Base-by-base conservation (phyloP, 2,113 vertebrate species). In the Thalassarche chlororhynchos region DNA sequence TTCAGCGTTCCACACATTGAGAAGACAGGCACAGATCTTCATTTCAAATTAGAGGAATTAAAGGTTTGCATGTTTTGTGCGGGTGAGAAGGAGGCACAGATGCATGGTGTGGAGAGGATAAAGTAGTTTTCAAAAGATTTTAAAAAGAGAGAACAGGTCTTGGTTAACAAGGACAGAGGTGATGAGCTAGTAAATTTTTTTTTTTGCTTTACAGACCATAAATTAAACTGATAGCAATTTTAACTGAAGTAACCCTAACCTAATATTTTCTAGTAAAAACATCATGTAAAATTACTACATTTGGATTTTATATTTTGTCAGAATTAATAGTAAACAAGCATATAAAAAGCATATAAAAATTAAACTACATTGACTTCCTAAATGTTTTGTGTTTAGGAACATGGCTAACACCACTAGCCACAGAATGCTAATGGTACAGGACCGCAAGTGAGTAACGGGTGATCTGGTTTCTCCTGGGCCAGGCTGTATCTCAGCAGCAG, bases 361-460 rank as follows among this genome's bases (percentile, higher is more conserved):
- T 29, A 72, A 77, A 77, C 12, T 12, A 46, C 24, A 23, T 9
- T 26, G 38, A 62, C 18, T 84, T 68, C 21, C 31, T 40, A 62
- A 36, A 26, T 10, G 16, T 28, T 68, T 57, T 52, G 19, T 44
- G 17, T 44, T 71, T 38, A 47, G 71, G 36, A 76, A 32, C 7
- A 7, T 4, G 47, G 23, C 44, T 46, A n/a, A 49, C 26, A 38
- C 7, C 0, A 0, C 10, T 20, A 44, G 57, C 13, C 24, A 1
- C 1, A 5, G 4, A 25, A 23, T 21, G 42, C 26, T 44, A 38
- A 44, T 0, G 1, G 19, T 28, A 31, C 34, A 52, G 44, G 61
- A 34, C 58, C 31, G 19, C 42, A 34, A 46, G 34, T 3, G 14
- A 51, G 12, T 4, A 68, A 5, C 4, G 1, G 24, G 9, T 10